phyloP scores from a whole-genome alignment of 2,113 vertebrate genomes.

The Pseudorasbora parva region DNA sequence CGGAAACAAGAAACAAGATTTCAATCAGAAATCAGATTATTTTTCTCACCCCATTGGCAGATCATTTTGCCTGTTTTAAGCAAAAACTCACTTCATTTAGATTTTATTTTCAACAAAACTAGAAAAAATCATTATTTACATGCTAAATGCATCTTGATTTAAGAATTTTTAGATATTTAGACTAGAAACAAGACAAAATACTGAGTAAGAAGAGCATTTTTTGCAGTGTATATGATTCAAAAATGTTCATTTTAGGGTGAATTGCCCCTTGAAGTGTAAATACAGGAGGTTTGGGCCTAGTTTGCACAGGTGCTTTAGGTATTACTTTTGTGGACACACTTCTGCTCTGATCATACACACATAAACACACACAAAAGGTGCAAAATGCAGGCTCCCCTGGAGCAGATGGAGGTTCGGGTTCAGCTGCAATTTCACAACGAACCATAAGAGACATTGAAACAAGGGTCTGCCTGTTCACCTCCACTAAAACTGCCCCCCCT shows the following conservation, averaged over 20 bases:
- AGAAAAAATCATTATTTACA: too few relatives aligned
- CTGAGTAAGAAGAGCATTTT: too few relatives aligned
- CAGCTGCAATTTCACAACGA: background rate
- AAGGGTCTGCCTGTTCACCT: background rate
- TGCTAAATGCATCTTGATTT: too few relatives aligned
- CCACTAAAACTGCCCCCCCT: background rate
- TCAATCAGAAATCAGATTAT: too few relatives aligned
- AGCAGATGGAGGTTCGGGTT: conserved; percentile 26
- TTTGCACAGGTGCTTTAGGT: background rate
- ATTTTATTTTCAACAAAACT: too few relatives aligned
- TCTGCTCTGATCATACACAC: background rate
- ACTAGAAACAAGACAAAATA: too few relatives aligned
- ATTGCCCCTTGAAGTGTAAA: background rate
- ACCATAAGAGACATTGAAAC: background rate
- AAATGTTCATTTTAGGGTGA: background rate
- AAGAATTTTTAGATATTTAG: too few relatives aligned
- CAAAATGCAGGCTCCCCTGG: background rate
- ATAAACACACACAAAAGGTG: background rate
- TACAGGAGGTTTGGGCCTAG: background rate
- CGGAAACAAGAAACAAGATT: too few relatives aligned
- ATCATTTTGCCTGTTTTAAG: too few relatives aligned
- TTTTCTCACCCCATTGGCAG: too few relatives aligned
- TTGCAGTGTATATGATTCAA: too few relatives aligned
- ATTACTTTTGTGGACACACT: background rate
- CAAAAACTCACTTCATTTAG: too few relatives aligned